Evolutionary conservation across 1,140 invertebrate species (phyloP).

Genomic region (Bombus haemorrhoidalis): DNA sequence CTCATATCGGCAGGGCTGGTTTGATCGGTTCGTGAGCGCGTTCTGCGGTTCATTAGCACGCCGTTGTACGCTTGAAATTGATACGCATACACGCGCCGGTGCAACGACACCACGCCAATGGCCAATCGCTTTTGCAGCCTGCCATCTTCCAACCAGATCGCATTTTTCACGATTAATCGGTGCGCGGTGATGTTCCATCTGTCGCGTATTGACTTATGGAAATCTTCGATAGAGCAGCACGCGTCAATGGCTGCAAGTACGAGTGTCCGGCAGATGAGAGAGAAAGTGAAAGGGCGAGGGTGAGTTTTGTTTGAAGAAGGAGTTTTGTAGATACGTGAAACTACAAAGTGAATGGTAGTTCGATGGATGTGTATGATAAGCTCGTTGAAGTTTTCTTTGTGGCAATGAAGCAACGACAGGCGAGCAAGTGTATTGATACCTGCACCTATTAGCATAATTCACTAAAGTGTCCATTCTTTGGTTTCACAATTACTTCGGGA

Average conservation of each 20-base stretch:
- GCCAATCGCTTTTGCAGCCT: constrained; percentile 30
- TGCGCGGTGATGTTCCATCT: background rate
- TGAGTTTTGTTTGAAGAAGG: too few species aligned
- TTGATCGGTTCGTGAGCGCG: background rate
- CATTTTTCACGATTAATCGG: constrained; percentile 1
- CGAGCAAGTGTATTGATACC: too few species aligned
- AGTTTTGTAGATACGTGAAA: too few species aligned
- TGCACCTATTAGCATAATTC: too few species aligned
- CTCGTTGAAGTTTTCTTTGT: too few species aligned
- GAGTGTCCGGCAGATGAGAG: too few species aligned
- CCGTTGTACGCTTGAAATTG: constrained; percentile 37
- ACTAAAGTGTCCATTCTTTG: too few species aligned
- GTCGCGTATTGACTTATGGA: background rate
- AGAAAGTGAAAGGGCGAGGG: background rate
- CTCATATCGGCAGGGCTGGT: constrained; percentile 11
- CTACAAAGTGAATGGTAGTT: too few species aligned
- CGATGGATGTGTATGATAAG: too few species aligned
- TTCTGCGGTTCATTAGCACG: constrained; percentile 47
- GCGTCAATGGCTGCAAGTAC: background rate
- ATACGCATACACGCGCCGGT: constrained; percentile 20
- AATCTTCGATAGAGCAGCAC: background rate
- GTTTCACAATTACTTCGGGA: too few species aligned
- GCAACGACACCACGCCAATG: constrained; percentile 36
- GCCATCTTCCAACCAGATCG: background rate
- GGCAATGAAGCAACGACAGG: too few species aligned